These are phyloP conservation scores for Hormiphora californensis DNA, from an alignment of 37 sponge, comb jelly and placozoan species.

Conservation along the genomic window DNA sequence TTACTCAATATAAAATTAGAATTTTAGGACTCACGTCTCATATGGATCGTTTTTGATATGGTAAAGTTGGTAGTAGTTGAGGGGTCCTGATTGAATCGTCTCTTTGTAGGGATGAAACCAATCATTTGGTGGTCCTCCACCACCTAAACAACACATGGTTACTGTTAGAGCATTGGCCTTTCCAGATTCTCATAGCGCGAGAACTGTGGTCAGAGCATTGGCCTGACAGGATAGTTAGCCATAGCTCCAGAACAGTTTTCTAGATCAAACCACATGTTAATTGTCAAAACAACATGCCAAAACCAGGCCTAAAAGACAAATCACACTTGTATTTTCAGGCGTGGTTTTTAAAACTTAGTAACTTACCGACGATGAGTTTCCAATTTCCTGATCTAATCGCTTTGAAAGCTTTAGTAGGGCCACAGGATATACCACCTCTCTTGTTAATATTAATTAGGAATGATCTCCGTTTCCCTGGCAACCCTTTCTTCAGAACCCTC, in stretches of 20 bases:
- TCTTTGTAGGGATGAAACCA: background rate
- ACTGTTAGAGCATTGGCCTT: too few species aligned
- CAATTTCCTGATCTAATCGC: background rate
- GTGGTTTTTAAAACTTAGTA: too few species aligned
- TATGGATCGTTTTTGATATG: background rate
- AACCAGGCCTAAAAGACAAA: too few species aligned
- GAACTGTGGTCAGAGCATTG: too few species aligned
- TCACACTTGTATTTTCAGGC: too few species aligned
- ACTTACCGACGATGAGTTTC: background rate
- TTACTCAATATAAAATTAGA: too few species aligned
- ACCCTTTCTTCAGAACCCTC: background rate
- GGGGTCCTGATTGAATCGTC: background rate
- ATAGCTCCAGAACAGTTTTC: too few species aligned
- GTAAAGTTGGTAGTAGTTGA: background rate
- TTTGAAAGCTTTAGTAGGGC: background rate
- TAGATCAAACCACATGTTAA: too few species aligned
- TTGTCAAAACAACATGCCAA: too few species aligned
- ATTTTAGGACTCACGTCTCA: background rate
- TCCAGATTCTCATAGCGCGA: too few species aligned
- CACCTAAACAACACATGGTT: background rate
- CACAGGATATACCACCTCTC: background rate
- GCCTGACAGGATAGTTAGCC: too few species aligned
- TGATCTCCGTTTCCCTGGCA: background rate
- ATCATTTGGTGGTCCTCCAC: background rate
- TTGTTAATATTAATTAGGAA: constrained; percentile 6